Evolutionary conservation across 2,113 vertebrate species (phyloP).

Genomic region (Hylia prasina): DNA sequence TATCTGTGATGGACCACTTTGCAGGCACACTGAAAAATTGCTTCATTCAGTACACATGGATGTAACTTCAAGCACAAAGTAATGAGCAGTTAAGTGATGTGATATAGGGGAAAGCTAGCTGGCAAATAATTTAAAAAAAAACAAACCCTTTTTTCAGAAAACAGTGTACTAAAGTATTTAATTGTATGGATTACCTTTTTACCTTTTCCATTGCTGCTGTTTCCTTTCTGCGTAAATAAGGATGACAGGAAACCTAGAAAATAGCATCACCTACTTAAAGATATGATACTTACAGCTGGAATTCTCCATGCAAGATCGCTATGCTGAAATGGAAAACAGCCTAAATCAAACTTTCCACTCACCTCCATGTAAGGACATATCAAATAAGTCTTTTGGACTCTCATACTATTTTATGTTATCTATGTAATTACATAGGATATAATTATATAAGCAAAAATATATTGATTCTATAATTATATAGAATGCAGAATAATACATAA

Average conservation of each 20-base stretch:
- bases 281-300: neutral
- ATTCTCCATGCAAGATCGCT: neutral
- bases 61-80: neutral
- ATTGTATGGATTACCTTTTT: neutral
- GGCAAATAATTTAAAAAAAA: neutral
- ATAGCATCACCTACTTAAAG: neutral
- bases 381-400: neutral
- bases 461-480: neutral
- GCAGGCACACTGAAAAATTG: neutral
- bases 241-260: neutral
- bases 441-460: neutral
- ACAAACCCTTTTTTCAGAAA: neutral
- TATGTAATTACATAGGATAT: neutral
- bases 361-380: neutral
- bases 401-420: neutral
- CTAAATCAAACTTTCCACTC: neutral
- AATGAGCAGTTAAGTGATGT: neutral
- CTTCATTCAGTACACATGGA: neutral
- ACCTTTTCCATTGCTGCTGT: neutral
- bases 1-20: fast-evolving
- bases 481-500: neutral
- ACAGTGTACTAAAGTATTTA: neutral
- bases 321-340: neutral
- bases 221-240: neutral
- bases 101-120: neutral